Base-by-base conservation (phyloP, 2,888 invertebrate genomes). In the Mythimna loreyi region DNA sequence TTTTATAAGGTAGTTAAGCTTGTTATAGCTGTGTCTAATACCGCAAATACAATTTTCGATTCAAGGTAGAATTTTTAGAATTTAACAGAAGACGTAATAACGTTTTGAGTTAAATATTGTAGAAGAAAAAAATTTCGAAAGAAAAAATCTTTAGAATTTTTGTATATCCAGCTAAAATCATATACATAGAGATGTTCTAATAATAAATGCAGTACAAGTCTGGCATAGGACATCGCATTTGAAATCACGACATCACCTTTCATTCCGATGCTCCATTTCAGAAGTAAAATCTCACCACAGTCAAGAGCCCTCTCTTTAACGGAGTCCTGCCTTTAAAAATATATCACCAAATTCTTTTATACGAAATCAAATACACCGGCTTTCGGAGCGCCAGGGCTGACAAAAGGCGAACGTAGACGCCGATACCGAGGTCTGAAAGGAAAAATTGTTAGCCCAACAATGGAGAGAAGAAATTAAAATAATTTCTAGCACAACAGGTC, bases 401-500 rank as follows among this genome's bases (percentile, higher is more conserved):
- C 80, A 82, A 82, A 81, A 80, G 82, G 57, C 66, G 66, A 64
- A 58, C 66, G 65, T 57, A 67, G 63, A 71, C 69, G 53, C 64
- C 72, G 66, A 80, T 80, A 62, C 66, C n/a, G 43, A 52, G 49
- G 21, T 25, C 55, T 75, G 67, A 75, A 80, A 71, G 63, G 72
- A 80, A 78, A 75, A 80, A 80, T 78, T 78, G 73, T 82, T 78
- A 78, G 60, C 67, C 8, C 66, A 45, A 82, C 78, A 82, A 80
- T 75, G 25, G 66, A 36, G 30, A 36, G 53, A 53, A 78, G 73
- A 74, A 78, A 82, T 82, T 82, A 78, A 78, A 82, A 82, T 82
- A 80, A 80, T 72, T 79, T 82, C 70, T 70, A 67, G 58, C 71
- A 82, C 80, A 82, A 82, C 82, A 82, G 82, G 80, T 76, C 61